Conservation (phyloP, 2,888 invertebrate species). For the Hydroisotoma schaefferi region DNA sequence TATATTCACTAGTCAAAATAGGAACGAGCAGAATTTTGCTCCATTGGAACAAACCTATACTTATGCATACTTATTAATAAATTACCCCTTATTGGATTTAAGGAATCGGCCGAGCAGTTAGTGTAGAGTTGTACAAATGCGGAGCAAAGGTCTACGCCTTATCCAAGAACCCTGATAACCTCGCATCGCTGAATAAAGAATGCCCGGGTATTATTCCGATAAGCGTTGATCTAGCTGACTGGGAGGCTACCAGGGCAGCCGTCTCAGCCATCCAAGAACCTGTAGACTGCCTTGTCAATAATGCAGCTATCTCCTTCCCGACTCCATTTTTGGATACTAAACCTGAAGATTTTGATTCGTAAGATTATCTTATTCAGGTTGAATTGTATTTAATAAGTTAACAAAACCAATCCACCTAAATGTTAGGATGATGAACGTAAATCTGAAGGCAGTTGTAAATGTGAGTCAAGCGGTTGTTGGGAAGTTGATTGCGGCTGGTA, state of each 20-base stretch:
- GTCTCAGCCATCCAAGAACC: slow-evolving; percentile 51
- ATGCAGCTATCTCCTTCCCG: slow-evolving; percentile 53
- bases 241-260: slow-evolving; percentile 52
- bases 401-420: slow-evolving; percentile 16
- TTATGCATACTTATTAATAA: neutral
- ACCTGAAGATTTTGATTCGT: slow-evolving; percentile 54
- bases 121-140: slow-evolving; percentile 49
- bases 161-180: slow-evolving; percentile 51
- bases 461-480: slow-evolving; percentile 55
- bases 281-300: slow-evolving; percentile 56
- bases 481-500: slow-evolving; percentile 52
- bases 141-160: slow-evolving; percentile 53
- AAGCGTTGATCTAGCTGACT: slow-evolving; percentile 53
- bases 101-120: slow-evolving; percentile 52
- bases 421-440: slow-evolving; percentile 52
- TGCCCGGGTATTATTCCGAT: slow-evolving; percentile 49
- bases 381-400: neutral
- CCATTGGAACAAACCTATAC: too few relatives aligned
- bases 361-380: too few relatives aligned
- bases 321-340: slow-evolving; percentile 52
- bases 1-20: too few relatives aligned
- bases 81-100: neutral
- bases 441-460: slow-evolving; percentile 54
- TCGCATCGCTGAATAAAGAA: slow-evolving; percentile 51
- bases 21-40: too few relatives aligned